These are phyloP conservation scores for Cirrhinus mrigala DNA, from an alignment of 2,797 vertebrate genomes.

Conservation along the genomic window DNA sequence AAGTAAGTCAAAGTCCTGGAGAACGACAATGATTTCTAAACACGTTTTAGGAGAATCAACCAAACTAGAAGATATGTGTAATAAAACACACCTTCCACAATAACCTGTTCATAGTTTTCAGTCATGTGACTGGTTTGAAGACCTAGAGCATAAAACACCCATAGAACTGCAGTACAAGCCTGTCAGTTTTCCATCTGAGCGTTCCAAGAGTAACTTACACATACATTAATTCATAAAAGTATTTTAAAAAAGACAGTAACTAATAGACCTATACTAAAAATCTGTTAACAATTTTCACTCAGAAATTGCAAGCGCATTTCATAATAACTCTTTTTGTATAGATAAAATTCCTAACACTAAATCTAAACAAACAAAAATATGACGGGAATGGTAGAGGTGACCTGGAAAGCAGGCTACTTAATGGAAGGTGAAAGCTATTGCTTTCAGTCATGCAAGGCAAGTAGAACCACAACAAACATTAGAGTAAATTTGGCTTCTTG, in stretches of 20 bases:
- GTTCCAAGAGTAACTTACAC: neutral
- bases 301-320: neutral
- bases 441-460: neutral
- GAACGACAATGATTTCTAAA: neutral
- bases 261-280: neutral
- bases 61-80: neutral
- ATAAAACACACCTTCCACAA: neutral
- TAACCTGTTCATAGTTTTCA: neutral
- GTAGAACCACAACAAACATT: neutral
- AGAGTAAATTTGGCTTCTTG: neutral
- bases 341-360: neutral
- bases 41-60: neutral
- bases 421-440: neutral
- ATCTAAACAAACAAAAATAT: neutral
- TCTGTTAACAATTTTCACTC: neutral
- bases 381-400: neutral
- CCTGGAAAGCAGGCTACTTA: neutral
- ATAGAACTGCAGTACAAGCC: neutral
- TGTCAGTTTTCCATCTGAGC: neutral
- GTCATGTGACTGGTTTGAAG: neutral
- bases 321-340: neutral
- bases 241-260: neutral
- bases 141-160: neutral
- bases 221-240: neutral
- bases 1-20: constrained; percentile 21